Conservation (phyloP, 1,140 invertebrate species). For the Arion vulgaris region DNA sequence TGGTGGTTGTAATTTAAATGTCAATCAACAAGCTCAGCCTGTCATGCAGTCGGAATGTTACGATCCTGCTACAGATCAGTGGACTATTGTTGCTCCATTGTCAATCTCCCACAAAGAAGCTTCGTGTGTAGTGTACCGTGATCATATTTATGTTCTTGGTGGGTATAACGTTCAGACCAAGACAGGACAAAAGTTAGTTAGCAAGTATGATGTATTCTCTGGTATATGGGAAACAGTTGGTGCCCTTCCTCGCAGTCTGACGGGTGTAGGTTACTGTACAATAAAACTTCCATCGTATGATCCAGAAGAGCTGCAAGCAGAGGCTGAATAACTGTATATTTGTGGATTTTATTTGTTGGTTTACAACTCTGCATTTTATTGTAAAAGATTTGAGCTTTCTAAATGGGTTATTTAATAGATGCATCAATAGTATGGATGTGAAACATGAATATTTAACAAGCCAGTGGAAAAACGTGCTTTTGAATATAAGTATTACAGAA, state of each 20-base stretch:
- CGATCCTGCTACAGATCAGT: slow-evolving; percentile 78
- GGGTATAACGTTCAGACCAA: slow-evolving; percentile 73
- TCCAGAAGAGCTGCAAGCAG: slow-evolving; percentile 53
- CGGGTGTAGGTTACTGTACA: slow-evolving; percentile 71
- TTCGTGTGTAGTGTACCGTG: slow-evolving; percentile 71
- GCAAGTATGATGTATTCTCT: slow-evolving; percentile 69
- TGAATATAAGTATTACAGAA: too few species aligned
- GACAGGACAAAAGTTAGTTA: slow-evolving; percentile 72
- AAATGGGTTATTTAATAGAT: too few species aligned
- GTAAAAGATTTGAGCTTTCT: neutral
- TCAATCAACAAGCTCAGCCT: slow-evolving; percentile 82
- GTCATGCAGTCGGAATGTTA: slow-evolving; percentile 82
- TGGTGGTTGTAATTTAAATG: slow-evolving; percentile 77
- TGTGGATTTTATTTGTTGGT: neutral
- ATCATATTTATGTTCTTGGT: slow-evolving; percentile 71
- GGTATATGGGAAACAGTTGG: slow-evolving; percentile 73
- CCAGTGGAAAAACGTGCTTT: too few species aligned
- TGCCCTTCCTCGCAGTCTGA: slow-evolving; percentile 69
- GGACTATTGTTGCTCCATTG: slow-evolving; percentile 79
- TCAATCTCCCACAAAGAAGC: slow-evolving; percentile 75
- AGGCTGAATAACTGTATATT: slow-evolving; percentile 25
- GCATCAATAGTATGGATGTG: too few species aligned
- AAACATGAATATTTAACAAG: too few species aligned
- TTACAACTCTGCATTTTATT: neutral
- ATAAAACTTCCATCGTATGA: slow-evolving; percentile 69